Evolutionary conservation across 2,797 vertebrate species (phyloP).

Genomic region (Lacerta agilis): DNA sequence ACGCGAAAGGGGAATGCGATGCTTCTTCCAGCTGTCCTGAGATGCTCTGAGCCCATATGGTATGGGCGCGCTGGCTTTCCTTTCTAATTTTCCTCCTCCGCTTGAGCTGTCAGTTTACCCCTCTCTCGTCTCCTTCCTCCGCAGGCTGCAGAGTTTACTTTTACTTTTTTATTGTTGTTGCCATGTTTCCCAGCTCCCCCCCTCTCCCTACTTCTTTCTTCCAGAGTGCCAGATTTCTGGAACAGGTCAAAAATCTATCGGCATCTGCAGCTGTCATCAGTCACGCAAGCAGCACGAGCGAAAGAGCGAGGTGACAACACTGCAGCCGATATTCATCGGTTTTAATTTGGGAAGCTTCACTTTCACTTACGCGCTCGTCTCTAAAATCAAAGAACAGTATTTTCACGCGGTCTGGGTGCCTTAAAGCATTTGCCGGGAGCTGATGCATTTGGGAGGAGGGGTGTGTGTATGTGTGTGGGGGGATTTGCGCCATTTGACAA

Average conservation of each 20-base stretch:
- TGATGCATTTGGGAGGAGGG: background rate
- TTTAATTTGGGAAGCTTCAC: constrained; percentile 68
- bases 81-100: constrained; percentile 74
- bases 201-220: background rate
- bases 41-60: constrained; percentile 69
- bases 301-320: constrained; percentile 66
- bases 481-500: constrained; percentile 3
- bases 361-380: constrained; percentile 57
- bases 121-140: constrained; percentile 48
- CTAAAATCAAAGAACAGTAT: constrained; percentile 32
- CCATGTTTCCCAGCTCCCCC: background rate
- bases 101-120: constrained; percentile 71
- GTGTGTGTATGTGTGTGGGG: background rate
- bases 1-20: constrained; percentile 59
- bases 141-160: constrained; percentile 39
- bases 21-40: constrained; percentile 77
- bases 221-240: constrained; percentile 60
- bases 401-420: background rate
- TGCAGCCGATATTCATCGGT: constrained; percentile 65
- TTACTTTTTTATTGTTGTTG: background rate
- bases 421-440: constrained; percentile 1
- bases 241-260: constrained; percentile 69
- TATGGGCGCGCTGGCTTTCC: constrained; percentile 62
- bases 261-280: constrained; percentile 62
- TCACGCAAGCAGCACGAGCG: constrained; percentile 54